Percentiles rank a stretch among this genome's conserved stretches.
Evolutionary conservation across 2,888 invertebrate genomes (phyloP).

Genomic region (Athalia cordata): DNA sequence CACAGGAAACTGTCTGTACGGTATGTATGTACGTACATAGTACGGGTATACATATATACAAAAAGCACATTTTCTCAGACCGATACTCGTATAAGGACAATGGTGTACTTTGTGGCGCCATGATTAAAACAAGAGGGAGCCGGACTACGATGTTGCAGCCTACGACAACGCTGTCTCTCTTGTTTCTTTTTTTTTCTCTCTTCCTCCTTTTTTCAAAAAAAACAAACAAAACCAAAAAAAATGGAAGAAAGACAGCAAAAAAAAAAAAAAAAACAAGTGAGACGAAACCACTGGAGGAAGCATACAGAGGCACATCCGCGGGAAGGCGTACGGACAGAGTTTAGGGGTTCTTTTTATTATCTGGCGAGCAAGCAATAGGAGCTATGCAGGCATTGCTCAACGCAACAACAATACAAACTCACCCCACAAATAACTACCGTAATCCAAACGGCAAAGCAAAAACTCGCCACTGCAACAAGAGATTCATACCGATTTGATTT

Average conservation of each 20-base stretch:
- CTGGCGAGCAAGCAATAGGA: slow-evolving; percentile 47
- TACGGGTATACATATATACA: not conserved
- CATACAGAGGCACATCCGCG: slow-evolving; percentile 1
- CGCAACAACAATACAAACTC: slow-evolving; percentile 57
- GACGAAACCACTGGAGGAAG: slow-evolving; percentile 19
- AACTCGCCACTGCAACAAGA: not conserved
- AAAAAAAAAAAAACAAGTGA: not conserved
- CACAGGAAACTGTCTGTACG: slow-evolving; percentile 22
- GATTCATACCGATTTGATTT: not conserved
- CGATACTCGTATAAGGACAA: slow-evolving; percentile 64
- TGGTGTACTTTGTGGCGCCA: slow-evolving; percentile 66
- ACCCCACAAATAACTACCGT: slow-evolving; percentile 31
- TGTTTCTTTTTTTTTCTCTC: not conserved
- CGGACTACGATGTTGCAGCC: slow-evolving; percentile 45
- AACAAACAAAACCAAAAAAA: no score
- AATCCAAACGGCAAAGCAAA: slow-evolving; percentile 11
- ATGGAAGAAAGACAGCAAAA: no score
- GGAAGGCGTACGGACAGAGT: slow-evolving; percentile 56
- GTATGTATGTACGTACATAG: not conserved
- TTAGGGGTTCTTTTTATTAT: slow-evolving; percentile 67
- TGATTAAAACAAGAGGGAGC: slow-evolving; percentile 62
- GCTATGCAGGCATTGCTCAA: slow-evolving; percentile 46
- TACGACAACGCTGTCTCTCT: slow-evolving; percentile 34
- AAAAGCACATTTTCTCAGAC: slow-evolving; percentile 61
- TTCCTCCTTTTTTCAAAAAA: not conserved